Evolutionary conservation across 2,113 vertebrate genomes (phyloP).

Genomic region (Catagonus wagneri): DNA sequence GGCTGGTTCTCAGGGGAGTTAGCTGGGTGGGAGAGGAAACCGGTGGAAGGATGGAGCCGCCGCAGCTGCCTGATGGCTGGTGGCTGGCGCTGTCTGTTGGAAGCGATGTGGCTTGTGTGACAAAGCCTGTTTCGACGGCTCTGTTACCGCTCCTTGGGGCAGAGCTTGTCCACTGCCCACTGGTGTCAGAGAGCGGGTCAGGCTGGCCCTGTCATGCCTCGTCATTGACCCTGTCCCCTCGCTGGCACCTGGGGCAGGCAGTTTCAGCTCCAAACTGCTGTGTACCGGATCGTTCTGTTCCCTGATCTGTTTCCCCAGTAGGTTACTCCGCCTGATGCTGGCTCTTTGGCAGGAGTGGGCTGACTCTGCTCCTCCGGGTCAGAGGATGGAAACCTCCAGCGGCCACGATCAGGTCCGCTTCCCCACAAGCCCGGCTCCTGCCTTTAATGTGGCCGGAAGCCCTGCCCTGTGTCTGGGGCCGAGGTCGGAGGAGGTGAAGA

Average conservation of each 20-base stretch:
- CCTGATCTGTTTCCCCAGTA: not conserved
- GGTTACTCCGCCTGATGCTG: not conserved
- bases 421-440: not conserved
- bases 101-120: not conserved
- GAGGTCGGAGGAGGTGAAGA: not conserved
- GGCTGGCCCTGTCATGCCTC: fast-evolving
- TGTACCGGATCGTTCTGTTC: too few species aligned
- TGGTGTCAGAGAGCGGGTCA: not conserved
- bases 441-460: not conserved
- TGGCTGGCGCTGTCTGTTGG: not conserved
- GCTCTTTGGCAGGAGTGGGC: not conserved
- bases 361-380: not conserved
- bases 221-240: not conserved
- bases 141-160: not conserved
- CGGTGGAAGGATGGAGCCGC: not conserved
- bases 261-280: too few species aligned
- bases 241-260: not conserved
- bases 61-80: not conserved
- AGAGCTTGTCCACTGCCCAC: not conserved
- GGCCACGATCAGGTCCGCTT: not conserved
- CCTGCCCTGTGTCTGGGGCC: not conserved
- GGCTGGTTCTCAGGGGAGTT: not conserved
- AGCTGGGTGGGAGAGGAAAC: not conserved
- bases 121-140: fast-evolving
- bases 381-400: not conserved